These are phyloP conservation scores for Spilogale gracilis DNA, from an alignment of 2,113 vertebrate species.

Conservation along the genomic window DNA sequence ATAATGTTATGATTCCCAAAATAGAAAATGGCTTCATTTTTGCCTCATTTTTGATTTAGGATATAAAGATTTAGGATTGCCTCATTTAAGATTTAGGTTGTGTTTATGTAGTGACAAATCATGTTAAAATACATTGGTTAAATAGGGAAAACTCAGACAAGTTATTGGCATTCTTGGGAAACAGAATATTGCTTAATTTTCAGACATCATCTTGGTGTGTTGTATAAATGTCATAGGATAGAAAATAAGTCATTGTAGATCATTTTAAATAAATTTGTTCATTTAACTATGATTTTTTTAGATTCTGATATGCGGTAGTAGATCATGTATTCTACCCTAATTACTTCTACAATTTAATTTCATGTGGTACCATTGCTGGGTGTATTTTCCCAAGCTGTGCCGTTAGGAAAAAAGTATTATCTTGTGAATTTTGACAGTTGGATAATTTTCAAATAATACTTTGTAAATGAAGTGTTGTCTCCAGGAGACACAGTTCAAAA, in stretches of 20 bases:
- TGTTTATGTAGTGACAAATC: constrained; percentile 37
- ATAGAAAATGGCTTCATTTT: constrained; percentile 75
- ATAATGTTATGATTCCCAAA: neutral
- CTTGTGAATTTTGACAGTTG: constrained; percentile 8
- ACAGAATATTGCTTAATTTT: constrained; percentile 64
- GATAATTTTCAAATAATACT: constrained; percentile 38
- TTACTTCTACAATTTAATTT: constrained; percentile 55
- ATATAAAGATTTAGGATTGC: neutral
- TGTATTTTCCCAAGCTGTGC: constrained; percentile 8
- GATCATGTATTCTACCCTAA: neutral
- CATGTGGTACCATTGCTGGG: neutral
- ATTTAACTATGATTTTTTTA: constrained; percentile 74
- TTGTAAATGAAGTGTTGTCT: constrained; percentile 9
- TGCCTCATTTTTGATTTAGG: constrained; percentile 64
- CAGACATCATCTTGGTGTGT: neutral
- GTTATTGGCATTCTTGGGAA: constrained; percentile 50
- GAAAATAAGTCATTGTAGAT: constrained; percentile 49
- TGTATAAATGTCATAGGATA: constrained; percentile 27
- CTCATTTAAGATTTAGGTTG: constrained; percentile 55
- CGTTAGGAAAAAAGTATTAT: constrained; percentile 19
- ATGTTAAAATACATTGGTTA: constrained; percentile 24
- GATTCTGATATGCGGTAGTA: neutral
- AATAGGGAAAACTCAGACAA: constrained; percentile 16
- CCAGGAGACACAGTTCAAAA: constrained; percentile 31
- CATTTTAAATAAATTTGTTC: constrained; percentile 74